These are phyloP conservation scores for Somateria mollissima DNA, from an alignment of 2,797 vertebrate genomes.

Conservation along the genomic window DNA sequence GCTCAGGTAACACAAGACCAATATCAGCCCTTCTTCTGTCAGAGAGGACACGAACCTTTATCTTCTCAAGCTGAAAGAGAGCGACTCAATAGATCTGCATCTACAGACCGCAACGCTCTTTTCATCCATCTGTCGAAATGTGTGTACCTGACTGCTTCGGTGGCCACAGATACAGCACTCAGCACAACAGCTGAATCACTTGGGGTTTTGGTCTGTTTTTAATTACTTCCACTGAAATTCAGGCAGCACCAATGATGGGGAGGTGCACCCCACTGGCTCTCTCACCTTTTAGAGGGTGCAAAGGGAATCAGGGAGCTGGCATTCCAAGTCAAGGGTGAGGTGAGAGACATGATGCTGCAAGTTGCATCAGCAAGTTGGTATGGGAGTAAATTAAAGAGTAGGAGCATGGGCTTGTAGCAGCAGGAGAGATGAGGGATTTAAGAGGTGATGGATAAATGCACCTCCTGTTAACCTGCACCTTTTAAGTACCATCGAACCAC, in stretches of 20 bases:
- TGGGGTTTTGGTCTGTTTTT: not conserved
- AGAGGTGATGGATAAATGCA: not conserved
- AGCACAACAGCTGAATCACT: not conserved
- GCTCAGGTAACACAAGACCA: not conserved
- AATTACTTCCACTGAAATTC: not conserved
- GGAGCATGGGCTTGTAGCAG: not conserved
- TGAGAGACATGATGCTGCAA: rapidly evolving
- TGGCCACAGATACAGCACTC: not conserved
- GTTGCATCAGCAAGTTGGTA: not conserved
- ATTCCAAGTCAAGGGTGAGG: not conserved
- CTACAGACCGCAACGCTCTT: not conserved
- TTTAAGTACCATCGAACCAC: not conserved
- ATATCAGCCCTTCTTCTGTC: not conserved
- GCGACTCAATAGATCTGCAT: not conserved
- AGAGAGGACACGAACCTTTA: rapidly evolving
- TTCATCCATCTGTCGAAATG: not conserved
- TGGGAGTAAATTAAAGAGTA: not conserved
- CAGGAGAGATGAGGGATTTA: not conserved
- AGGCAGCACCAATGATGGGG: not conserved
- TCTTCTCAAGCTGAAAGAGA: not conserved
- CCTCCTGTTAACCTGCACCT: not conserved
- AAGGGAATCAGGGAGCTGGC: not conserved
- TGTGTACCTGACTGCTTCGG: not conserved
- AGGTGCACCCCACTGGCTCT: not conserved
- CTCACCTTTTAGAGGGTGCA: not conserved